Base-by-base conservation (phyloP, 1,140 invertebrate species). In the Hesperophylax magnus region DNA sequence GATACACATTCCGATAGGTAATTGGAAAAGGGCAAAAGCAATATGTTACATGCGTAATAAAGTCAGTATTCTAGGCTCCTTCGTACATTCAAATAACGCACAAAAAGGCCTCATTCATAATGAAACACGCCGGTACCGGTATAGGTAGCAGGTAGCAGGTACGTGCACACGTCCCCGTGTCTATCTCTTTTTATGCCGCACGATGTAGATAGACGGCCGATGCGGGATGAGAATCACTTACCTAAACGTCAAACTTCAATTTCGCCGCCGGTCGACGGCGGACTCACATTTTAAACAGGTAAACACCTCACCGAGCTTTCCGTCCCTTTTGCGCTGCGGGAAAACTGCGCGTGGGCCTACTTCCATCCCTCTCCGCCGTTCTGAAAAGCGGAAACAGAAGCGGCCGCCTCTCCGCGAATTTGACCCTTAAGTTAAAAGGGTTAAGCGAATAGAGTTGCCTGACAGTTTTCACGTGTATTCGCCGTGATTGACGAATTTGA, bases 181-280 rank as follows among this genome's bases (percentile, higher is more conserved):
- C 71, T 74, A 15, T 74, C 27, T 53, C 52, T 27, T 39, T 34
- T 20, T n/a, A 8, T 27, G 18, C 76, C 58, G 22, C 7, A 17
- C 18, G 76, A 65, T 34, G 22, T 52, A 69, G 77, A 78, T 31
- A 27, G 63, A 78, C 20, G 63, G 18, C 39, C 18, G 39, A 31
- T 56, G 15, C 77, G 61, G 77, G 14, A 78, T 78, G 72, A 78
- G 77, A 69, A 78, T 78, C 77, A 56, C 77, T 69, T 78, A 65
- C 77, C 77, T 54, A 78, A 78, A 78, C 61, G 77, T 78, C 77
- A 78, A 78, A 78, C 77, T 78, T 71, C 77, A 78, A 78, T 78
- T 78, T 69, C 77, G 63, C 77, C 77, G 63, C 63, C 77, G 31
- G 61, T 78, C 77, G 77, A 67, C 77, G 63, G 34, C 63, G 77